Evolutionary conservation across 1,140 invertebrate species (phyloP), one percentile per base, ranked within the genome.

Genomic region (Euura saliciscinereae): DNA sequence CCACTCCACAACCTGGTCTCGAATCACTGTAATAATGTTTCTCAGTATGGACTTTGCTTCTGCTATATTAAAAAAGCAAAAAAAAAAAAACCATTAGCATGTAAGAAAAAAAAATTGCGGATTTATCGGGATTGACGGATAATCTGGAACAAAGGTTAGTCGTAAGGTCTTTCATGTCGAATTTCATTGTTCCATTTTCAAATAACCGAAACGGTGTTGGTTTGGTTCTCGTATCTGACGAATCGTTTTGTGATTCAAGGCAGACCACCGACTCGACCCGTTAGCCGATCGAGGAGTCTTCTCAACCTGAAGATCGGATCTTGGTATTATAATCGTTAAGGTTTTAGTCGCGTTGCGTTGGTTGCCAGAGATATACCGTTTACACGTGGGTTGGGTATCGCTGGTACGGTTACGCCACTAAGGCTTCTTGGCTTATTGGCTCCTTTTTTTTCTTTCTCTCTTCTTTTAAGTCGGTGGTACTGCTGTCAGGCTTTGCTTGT

Each of bases 111-210:
- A 28, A 28, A 28, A 28, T 28, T 28, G 28, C 28, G 28, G 28
- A 28, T 28, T 28, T 28, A 28, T 28, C 28, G 28, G 28, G 28
- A 28, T 28, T 28, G 28, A 28, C 28, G 28, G 28, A 28, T 28
- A 28, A 28, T 28, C 28, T 28, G 28, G 28, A 28, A 28, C 28
- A 28, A 28, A 28, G 28, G 28, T 28, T 28, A 28, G 28, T 28
- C 79, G 81, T 76, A 83, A 83, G 81, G 81, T 79, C 78, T 65
- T 82, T 77, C 76, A 44, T 77, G 76, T 78, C 79, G 75, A 28
- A n/a, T 70, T 70, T 4, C 45, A 28, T 13, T n/a, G 51, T 59
- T 59, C 51, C 51, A 59, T 59, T 59, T 59, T 59, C 51, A 59
- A 59, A 59, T 59, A 8, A 59, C 13, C 51, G 51, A 59, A 59